phyloP scores from a whole-genome alignment of 30 jellyfish, hydroid and myxozoan species.

The Morbakka virulenta region DNA sequence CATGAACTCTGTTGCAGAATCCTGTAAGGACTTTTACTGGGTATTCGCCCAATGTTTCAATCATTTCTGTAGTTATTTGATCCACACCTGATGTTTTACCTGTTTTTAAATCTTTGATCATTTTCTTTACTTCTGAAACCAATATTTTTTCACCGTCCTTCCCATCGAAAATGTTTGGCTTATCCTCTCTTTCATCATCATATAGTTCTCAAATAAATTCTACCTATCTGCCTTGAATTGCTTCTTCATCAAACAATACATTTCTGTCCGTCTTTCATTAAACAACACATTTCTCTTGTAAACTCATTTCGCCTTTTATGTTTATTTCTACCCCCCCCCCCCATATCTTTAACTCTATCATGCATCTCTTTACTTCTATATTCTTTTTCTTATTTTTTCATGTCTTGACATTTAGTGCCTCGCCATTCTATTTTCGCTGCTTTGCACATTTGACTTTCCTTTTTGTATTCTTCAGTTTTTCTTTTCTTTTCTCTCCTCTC shows the following conservation, averaged over 20 bases:
- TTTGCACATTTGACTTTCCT: not conserved
- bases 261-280: too few relatives aligned
- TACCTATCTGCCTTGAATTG: too few relatives aligned
- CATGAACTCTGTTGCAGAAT: not conserved
- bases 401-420: slow-evolving; percentile 4
- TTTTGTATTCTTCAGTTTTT: not conserved
- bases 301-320: not conserved
- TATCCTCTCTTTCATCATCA: slow-evolving; percentile 3
- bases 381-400: not conserved
- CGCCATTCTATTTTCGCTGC: slow-evolving; percentile 5
- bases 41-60: slow-evolving; percentile 13
- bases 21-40: not conserved
- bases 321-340: slow-evolving; percentile 1
- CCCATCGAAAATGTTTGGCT: not conserved
- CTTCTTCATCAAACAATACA: too few relatives aligned
- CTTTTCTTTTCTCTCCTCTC: slow-evolving; percentile 9
- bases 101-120: not conserved
- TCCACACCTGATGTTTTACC: slow-evolving; percentile 22
- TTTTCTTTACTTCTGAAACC: slow-evolving; percentile 1
- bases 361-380: slow-evolving; percentile 3
- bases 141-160: slow-evolving; percentile 18
- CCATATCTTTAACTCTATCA: slow-evolving; percentile 7
- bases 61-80: not conserved
- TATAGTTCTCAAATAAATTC: too few relatives aligned
- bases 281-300: slow-evolving; percentile 5